These are phyloP conservation scores for Capreolus pygargus DNA, from an alignment of 2,113 vertebrate genomes.

Conservation along the genomic window DNA sequence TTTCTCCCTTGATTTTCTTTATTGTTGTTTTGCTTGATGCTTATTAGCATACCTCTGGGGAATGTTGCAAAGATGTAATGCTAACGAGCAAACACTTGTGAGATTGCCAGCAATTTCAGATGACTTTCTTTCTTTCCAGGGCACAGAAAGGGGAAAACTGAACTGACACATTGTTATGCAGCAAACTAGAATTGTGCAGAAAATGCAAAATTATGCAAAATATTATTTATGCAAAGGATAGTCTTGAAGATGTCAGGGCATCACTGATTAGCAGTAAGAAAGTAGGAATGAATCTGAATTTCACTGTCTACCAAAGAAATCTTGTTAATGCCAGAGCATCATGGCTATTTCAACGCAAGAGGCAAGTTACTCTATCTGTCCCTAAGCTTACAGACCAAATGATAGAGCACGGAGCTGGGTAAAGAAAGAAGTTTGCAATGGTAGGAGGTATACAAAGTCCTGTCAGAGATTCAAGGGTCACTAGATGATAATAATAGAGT, in stretches of 20 bases:
- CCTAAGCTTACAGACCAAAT: not conserved
- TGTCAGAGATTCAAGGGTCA: not conserved
- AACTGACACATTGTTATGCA: constrained; percentile 46
- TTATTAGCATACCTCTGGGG: constrained; percentile 69
- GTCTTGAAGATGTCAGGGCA: constrained; percentile 49
- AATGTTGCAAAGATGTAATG: constrained; percentile 57
- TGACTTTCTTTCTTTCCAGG: constrained; percentile 59
- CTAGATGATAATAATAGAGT: not conserved
- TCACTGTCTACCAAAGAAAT: constrained; percentile 60
- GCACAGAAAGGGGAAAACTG: constrained; percentile 47
- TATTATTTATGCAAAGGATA: constrained; percentile 51
- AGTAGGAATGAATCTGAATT: constrained; percentile 12
- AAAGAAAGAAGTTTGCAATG: not conserved
- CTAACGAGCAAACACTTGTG: constrained; percentile 64
- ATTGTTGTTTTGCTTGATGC: constrained; percentile 71
- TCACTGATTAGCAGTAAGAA: constrained; percentile 61
- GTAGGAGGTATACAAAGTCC: not conserved
- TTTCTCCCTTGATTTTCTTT: constrained; percentile 66
- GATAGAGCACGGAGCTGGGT: not conserved
- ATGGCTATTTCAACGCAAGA: constrained; percentile 52
- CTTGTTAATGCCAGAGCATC: constrained; percentile 10
- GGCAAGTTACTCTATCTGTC: not conserved
- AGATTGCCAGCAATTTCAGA: constrained; percentile 56
- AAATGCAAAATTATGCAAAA: constrained; percentile 74
- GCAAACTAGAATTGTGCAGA: constrained; percentile 69